Percentiles rank a stretch among this genome's conserved stretches.
phyloP scores from a whole-genome alignment of 1,140 invertebrate genomes.

The Solenopsis fugax region DNA sequence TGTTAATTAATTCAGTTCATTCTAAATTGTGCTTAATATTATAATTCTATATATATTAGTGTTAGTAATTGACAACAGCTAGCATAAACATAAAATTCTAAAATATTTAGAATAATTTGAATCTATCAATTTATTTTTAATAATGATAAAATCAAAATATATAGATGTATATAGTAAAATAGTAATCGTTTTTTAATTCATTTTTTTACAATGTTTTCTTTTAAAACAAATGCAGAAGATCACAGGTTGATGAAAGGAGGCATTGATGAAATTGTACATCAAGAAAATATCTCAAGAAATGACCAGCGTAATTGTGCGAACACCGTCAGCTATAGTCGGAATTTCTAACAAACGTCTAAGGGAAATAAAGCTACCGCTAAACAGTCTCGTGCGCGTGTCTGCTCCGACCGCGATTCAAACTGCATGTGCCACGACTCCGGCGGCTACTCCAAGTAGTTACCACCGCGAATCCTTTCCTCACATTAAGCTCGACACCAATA shows the following conservation, averaged over 20 bases:
- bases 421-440: background rate
- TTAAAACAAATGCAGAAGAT: background rate
- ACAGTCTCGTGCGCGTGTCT: constrained; percentile 1
- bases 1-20: background rate
- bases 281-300: background rate
- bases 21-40: background rate
- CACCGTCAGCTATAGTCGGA: background rate
- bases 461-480: background rate
- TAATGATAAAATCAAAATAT: background rate
- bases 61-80: too few relatives aligned
- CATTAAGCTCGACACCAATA: background rate
- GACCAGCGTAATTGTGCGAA: background rate
- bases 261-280: background rate
- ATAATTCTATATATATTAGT: too few relatives aligned
- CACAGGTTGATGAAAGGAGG: background rate
- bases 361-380: constrained; percentile 1
- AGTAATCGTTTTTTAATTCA: background rate
- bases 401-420: background rate
- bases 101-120: background rate
- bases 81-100: background rate
- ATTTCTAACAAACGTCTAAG: background rate
- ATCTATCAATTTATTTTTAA: background rate
- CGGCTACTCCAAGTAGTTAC: background rate
- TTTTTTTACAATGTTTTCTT: background rate
- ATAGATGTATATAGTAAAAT: background rate